Conservation (phyloP, 2,113 vertebrate genomes). For the Arizona elegans region DNA sequence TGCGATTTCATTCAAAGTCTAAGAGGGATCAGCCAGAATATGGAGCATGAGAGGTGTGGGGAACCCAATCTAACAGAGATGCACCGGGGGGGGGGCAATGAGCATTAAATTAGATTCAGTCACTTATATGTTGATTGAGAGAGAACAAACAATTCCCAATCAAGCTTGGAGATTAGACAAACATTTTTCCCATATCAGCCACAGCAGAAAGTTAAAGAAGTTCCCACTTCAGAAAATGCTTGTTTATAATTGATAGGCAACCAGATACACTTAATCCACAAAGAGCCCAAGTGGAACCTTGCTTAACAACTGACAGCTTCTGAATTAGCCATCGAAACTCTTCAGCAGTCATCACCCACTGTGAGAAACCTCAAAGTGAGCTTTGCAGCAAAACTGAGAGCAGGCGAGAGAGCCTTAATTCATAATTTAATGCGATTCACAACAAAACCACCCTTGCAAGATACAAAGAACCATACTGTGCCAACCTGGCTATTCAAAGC, state of each 20-base stretch:
- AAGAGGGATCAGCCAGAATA: neutral
- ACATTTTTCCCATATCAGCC: neutral
- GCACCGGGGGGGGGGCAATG: neutral
- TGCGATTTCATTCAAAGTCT: neutral
- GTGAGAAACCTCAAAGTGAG: neutral
- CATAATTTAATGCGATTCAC: slow-evolving; percentile 7
- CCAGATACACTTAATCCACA: neutral
- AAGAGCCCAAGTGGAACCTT: neutral
- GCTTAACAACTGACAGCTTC: neutral
- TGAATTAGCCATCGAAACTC: neutral
- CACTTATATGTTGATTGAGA: neutral
- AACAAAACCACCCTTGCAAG: neutral
- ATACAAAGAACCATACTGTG: neutral
- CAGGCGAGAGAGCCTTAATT: neutral
- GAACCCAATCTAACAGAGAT: neutral
- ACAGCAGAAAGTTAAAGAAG: neutral
- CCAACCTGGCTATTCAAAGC: neutral
- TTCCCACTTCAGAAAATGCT: neutral
- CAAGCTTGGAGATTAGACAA: neutral
- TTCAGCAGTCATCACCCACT: neutral
- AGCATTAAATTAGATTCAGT: neutral
- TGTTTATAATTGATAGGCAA: neutral
- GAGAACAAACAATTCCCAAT: neutral
- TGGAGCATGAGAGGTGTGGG: neutral
- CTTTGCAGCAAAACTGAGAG: neutral